Conservation (phyloP, 1,140 invertebrate species). For the Neoseiulus cucumeris region DNA sequence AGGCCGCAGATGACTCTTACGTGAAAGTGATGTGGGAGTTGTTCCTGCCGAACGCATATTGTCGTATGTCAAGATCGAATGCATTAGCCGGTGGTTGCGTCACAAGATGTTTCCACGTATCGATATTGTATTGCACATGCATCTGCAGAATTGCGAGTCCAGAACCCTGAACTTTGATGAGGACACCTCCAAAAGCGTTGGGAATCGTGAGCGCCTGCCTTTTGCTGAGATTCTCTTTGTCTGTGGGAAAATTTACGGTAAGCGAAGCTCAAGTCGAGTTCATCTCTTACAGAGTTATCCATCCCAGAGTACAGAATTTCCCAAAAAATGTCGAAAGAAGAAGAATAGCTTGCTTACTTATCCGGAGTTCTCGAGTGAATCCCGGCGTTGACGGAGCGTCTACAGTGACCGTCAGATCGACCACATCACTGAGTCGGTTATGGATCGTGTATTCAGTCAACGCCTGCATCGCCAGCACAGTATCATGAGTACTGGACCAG, state of each 20-base stretch:
- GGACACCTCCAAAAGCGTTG: constrained; percentile 74
- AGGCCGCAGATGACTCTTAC: constrained; percentile 35
- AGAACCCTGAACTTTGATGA: constrained; percentile 65
- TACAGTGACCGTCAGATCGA: constrained; percentile 50
- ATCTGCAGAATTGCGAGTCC: constrained; percentile 79
- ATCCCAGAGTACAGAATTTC: neutral
- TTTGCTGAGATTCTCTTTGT: neutral
- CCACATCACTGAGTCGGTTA: constrained; percentile 66
- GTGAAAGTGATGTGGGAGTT: constrained; percentile 69
- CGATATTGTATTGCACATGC: constrained; percentile 85
- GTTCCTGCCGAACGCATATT: constrained; percentile 66
- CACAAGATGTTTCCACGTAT: constrained; percentile 52
- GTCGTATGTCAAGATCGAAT: constrained; percentile 47
- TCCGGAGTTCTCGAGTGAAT: constrained; percentile 37
- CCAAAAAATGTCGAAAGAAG: neutral
- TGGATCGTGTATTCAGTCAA: constrained; percentile 70
- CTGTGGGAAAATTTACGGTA: neutral
- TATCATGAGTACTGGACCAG: constrained; percentile 85
- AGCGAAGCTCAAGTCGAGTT: neutral
- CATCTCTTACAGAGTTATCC: neutral
- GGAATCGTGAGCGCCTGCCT: constrained; percentile 38
- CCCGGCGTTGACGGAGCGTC: constrained; percentile 62
- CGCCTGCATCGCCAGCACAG: constrained; percentile 65
- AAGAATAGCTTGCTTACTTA: constrained; percentile 3
- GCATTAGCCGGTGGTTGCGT: constrained; percentile 56